A percentile compares a stretch with the other conserved stretches of the same genome.
phyloP scores from a whole-genome alignment of 2,797 vertebrate species.

The Cercopithecus mitis region DNA sequence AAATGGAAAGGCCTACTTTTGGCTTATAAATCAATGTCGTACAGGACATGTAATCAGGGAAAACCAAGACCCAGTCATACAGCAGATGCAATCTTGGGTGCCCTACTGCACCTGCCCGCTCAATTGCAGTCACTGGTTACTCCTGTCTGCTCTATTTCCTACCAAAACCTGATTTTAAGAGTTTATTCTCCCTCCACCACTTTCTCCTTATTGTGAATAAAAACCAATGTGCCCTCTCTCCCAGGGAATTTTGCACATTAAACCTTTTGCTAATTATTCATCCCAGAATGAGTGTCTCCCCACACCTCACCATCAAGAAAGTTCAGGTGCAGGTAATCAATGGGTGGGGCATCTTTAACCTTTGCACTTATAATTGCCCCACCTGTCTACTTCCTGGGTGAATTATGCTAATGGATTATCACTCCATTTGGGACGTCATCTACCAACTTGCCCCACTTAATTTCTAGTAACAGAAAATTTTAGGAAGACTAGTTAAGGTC shows the following conservation, averaged over 20 bases:
- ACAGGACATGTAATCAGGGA: neutral
- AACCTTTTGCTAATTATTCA: constrained; percentile 18
- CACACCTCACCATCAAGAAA: neutral
- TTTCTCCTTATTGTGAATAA: neutral
- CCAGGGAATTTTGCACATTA: neutral
- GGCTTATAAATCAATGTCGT: neutral
- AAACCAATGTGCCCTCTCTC: neutral
- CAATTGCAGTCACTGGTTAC: too few species aligned
- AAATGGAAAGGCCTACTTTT: neutral
- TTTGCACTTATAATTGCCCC: neutral
- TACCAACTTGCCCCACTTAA: neutral
- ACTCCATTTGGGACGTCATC: neutral
- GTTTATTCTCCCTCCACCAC: neutral
- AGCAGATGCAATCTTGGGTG: accelerated
- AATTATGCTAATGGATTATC: neutral
- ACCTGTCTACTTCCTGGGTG: neutral
- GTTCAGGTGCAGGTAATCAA: neutral
- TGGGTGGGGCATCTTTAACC: neutral
- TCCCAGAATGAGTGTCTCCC: neutral
- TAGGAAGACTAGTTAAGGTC: neutral
- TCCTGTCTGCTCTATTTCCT: neutral
- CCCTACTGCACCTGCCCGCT: too few species aligned
- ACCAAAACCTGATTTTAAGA: neutral
- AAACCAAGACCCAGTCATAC: neutral
- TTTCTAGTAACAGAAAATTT: neutral